phyloP scores from a whole-genome alignment of 2,113 vertebrate genomes.

The Clarias gariepinus region DNA sequence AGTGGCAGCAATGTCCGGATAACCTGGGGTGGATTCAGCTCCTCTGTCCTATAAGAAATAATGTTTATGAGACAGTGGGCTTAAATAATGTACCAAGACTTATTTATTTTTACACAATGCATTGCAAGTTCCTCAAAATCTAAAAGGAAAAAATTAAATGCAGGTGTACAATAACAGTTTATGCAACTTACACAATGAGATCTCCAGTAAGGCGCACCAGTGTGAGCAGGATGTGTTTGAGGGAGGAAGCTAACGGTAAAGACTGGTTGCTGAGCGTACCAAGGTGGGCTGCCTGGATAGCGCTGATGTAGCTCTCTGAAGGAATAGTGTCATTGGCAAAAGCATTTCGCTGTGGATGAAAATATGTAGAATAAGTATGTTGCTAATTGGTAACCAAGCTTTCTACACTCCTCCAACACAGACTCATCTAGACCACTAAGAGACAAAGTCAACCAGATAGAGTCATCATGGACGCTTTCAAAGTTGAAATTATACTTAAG shows the following conservation, averaged over 20 bases:
- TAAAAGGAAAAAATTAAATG: too few species aligned
- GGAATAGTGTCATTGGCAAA: constrained; percentile 98
- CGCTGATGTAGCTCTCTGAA: constrained; percentile 96
- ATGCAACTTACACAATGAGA: constrained; percentile 90
- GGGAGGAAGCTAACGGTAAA: constrained; percentile 87
- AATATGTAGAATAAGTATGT: neutral
- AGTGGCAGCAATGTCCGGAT: constrained; percentile 87
- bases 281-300: constrained; percentile 93
- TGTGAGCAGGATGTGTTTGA: constrained; percentile 94
- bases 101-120: neutral
- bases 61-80: neutral
- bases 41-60: constrained; percentile 83
- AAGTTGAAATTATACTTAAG: too few species aligned
- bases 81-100: neutral
- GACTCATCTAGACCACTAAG: too few species aligned
- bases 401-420: too few species aligned
- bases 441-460: too few species aligned
- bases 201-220: constrained; percentile 94
- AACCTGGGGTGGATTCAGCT: constrained; percentile 87
- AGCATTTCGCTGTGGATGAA: constrained; percentile 83
- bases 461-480: too few species aligned
- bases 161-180: neutral
- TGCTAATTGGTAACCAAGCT: neutral
- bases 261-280: constrained; percentile 92
- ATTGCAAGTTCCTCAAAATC: neutral